These are phyloP conservation scores for Cinclus cinclus DNA, from an alignment of 2,113 vertebrate species.

Conservation along the genomic window DNA sequence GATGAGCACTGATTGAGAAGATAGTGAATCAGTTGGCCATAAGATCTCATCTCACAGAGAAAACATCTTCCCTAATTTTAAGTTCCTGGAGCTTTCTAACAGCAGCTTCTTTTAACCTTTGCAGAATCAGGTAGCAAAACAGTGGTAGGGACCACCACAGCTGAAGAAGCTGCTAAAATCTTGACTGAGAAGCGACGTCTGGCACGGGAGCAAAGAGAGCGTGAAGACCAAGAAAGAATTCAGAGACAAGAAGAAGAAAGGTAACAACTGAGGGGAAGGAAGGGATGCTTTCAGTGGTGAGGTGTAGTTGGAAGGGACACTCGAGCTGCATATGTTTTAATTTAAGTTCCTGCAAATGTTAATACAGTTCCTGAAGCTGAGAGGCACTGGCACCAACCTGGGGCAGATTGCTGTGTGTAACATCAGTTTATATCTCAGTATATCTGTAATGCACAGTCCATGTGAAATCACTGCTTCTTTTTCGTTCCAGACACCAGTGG, in stretches of 20 bases:
- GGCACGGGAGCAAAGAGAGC: conserved; percentile 85
- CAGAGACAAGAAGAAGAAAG: conserved; percentile 83
- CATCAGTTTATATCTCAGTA: not conserved
- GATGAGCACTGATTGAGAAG: not conserved
- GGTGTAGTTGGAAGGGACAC: not conserved
- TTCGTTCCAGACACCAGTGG: not conserved
- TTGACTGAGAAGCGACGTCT: conserved; percentile 85
- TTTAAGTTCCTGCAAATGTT: not conserved
- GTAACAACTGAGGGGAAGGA: conserved; percentile 58
- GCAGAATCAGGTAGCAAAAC: conserved; percentile 77
- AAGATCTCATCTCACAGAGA: not conserved
- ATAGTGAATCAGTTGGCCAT: not conserved
- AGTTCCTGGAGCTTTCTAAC: not conserved
- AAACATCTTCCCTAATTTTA: not conserved
- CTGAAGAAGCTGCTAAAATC: conserved; percentile 86
- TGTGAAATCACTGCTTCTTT: not conserved
- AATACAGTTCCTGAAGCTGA: not conserved
- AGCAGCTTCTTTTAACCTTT: not conserved
- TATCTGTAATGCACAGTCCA: not conserved
- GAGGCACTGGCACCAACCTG: not conserved
- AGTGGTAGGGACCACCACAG: conserved; percentile 78
- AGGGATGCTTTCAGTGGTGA: not conserved
- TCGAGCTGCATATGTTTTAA: not conserved
- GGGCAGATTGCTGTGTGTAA: not conserved
- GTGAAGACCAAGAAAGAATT: conserved; percentile 80